These are phyloP conservation scores for Psylliodes chrysocephalus DNA, from an alignment of 2,888 invertebrate genomes.

Conservation along the genomic window DNA sequence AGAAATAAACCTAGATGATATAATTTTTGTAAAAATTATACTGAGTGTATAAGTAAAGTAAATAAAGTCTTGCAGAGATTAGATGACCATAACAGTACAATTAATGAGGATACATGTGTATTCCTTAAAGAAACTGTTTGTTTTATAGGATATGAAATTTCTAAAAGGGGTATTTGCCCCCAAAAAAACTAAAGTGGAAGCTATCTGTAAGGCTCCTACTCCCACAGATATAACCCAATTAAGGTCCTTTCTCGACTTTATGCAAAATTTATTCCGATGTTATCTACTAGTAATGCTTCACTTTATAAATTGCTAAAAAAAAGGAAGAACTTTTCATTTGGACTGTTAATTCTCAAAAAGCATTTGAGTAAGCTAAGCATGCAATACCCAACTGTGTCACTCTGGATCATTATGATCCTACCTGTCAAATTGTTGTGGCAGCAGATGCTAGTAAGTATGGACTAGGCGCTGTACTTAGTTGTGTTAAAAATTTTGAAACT, in stretches of 20 bases:
- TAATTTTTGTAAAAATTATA: background rate
- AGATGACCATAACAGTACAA: background rate
- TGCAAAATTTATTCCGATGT: background rate
- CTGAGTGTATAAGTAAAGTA: no score
- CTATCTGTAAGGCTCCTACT: no score
- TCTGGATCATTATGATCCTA: no score
- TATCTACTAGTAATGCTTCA: slow-evolving; percentile 9
- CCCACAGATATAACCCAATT: no score
- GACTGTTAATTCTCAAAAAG: slow-evolving; percentile 6
- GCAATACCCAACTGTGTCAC: no score
- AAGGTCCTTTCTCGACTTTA: background rate
- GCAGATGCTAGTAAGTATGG: no score
- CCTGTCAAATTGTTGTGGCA: no score
- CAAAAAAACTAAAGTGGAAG: slow-evolving; percentile 12
- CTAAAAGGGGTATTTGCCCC: slow-evolving; percentile 1
- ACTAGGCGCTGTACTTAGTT: no score
- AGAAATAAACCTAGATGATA: slow-evolving; percentile 7
- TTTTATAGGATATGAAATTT: slow-evolving; percentile 9
- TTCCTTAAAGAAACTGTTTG: slow-evolving; percentile 6
- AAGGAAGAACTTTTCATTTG: slow-evolving; percentile 5
- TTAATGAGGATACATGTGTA: slow-evolving; percentile 5
- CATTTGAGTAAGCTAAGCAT: background rate
- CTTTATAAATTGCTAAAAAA: slow-evolving; percentile 3
- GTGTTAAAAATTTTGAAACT: no score
- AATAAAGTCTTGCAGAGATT: no score